These are phyloP conservation scores for Sigmodon hispidus DNA, from an alignment of 2,113 vertebrate genomes.

Conservation along the genomic window DNA sequence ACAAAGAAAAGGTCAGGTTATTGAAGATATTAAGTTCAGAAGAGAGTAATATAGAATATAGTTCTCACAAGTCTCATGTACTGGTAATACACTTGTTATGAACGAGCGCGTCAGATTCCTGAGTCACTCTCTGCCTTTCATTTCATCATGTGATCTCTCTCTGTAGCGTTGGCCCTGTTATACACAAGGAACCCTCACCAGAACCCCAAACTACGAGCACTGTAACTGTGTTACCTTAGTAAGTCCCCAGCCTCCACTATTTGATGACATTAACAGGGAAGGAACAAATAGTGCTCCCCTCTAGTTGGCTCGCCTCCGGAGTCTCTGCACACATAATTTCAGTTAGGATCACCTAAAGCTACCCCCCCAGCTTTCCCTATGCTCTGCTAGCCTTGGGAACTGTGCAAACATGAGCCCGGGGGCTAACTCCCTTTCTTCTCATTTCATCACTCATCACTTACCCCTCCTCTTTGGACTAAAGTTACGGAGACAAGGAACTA, in stretches of 20 bases:
- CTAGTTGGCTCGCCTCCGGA: neutral
- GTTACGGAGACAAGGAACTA: neutral
- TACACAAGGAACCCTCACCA: neutral
- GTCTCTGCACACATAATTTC: neutral
- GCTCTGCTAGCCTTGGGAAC: neutral
- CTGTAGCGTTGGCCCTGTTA: neutral
- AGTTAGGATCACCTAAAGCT: neutral
- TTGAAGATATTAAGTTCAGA: neutral
- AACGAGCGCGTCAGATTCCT: neutral
- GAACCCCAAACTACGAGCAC: neutral
- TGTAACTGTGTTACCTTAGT: neutral
- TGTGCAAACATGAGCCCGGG: too few relatives aligned
- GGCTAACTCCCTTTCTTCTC: neutral
- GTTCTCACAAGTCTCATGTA: neutral
- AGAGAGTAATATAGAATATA: neutral
- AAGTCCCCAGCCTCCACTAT: neutral
- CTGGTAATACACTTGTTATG: neutral
- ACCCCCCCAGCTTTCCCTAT: rapidly evolving
- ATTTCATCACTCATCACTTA: neutral
- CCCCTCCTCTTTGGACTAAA: neutral
- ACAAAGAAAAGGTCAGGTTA: neutral
- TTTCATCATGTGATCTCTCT: too few relatives aligned
- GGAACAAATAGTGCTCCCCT: neutral
- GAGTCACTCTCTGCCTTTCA: neutral
- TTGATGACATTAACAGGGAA: neutral